Evolutionary conservation across 2,797 vertebrate species (phyloP), one percentile per base, ranked within the genome.

Genomic region (Helostoma temminkii): DNA sequence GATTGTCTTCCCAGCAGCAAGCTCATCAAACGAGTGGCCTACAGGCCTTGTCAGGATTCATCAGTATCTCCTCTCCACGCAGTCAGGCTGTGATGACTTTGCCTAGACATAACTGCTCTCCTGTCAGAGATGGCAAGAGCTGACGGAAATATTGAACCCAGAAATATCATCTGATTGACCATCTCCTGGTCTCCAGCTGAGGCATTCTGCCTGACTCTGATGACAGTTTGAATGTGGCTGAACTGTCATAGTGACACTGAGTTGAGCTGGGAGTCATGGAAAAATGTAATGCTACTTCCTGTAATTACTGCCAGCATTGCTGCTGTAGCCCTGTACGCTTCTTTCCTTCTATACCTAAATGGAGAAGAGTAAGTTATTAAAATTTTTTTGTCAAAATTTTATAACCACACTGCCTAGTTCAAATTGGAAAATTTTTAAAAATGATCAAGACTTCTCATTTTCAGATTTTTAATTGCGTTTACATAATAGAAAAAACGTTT

Each of bases 41-140:
- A 30, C 55, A 83, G 81, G 71, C 74, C 56, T 56, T 65, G 82
- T 89, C 88, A 79, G 66, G 71, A 81, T 50, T 86, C 86, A 88
- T 90, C 83, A 87, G 64, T 12, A 34, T 88, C 74, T 82, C 64
- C 53, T 25, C 66, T 53, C 47, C 65, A 30, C 78, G 76, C 73
- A 45, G 68, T 70, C 66, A 14, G 41, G 39, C 70, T 15, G 56
- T 36, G 71, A 82, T 77, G 74, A 83, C 79, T 83, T 78, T 78
- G 83, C 88, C 83, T 79, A 59, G 69, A 86, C 75, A 48, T 21
- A 55, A 76, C 65, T 63, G 45, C 36, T 64, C 66, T 80, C 56
- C 76, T 48, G 71, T 76, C 49, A 4, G 52, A 73, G 70, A 57
- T 12, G 19, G 64, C 28, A 11, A 21, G 55, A 56, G 53, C 34